A percentile compares a stretch with the other conserved stretches of the same genome.
Evolutionary conservation across 92 coral and sea anemone genomes (phyloP).

Genomic region (Palythoa caribaeorum): DNA sequence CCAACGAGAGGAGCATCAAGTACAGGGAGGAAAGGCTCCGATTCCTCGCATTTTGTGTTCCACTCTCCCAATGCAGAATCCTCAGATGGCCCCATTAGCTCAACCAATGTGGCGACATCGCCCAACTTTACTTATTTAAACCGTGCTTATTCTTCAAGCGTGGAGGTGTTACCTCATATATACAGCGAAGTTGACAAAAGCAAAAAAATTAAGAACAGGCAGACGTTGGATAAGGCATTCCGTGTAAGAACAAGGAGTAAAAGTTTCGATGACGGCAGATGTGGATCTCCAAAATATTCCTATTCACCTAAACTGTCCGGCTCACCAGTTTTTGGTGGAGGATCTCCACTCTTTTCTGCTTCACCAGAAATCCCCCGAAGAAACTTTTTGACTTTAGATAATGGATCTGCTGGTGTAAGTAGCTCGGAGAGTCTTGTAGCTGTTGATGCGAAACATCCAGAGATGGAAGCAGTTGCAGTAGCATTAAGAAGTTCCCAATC

Average conservation of each 20-base stretch:
- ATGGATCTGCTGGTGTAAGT: neutral
- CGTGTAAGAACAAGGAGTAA: slow-evolving; percentile 63
- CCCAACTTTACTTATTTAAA: slow-evolving; percentile 84
- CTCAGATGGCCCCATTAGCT: slow-evolving; percentile 13
- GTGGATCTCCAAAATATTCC: slow-evolving; percentile 60
- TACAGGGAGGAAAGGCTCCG: slow-evolving; percentile 34
- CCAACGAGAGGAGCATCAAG: slow-evolving; percentile 19
- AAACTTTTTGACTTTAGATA: neutral
- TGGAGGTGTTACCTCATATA: slow-evolving; percentile 82
- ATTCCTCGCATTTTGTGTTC: slow-evolving; percentile 34
- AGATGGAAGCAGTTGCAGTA: slow-evolving; percentile 15
- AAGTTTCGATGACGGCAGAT: slow-evolving; percentile 63
- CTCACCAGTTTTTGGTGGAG: slow-evolving; percentile 29
- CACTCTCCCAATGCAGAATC: neutral
- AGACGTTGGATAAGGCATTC: slow-evolving; percentile 52
- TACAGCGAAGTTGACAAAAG: slow-evolving; percentile 83
- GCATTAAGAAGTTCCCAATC: slow-evolving; percentile 33
- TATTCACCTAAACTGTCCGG: slow-evolving; percentile 43
- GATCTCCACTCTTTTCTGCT: slow-evolving; percentile 37
- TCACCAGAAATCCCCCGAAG: slow-evolving; percentile 34
- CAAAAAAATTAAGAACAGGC: slow-evolving; percentile 73
- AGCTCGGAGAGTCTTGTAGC: slow-evolving; percentile 35
- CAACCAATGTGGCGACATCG: slow-evolving; percentile 62
- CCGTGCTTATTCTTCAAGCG: slow-evolving; percentile 81
- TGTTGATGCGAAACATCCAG: slow-evolving; percentile 26